Evolutionary conservation across 2,888 invertebrate genomes (phyloP).

Genomic region (Dryocosmus kuriphilus): DNA sequence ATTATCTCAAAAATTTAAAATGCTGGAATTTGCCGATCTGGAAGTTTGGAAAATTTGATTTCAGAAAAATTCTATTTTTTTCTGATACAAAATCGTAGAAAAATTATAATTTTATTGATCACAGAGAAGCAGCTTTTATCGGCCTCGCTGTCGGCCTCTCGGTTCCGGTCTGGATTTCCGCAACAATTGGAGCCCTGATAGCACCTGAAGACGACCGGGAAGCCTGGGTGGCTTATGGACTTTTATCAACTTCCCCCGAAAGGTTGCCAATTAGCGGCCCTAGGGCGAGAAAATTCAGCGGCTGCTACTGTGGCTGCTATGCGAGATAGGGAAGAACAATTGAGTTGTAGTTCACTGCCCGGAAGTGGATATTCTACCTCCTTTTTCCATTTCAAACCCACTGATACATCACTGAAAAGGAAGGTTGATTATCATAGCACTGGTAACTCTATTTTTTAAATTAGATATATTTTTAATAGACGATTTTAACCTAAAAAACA

Average conservation of each 20-base stretch:
- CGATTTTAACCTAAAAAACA: too few species aligned
- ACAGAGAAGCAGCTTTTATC: conserved; percentile 95
- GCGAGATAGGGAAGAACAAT: conserved; percentile 87
- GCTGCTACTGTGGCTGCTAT: conserved; percentile 74
- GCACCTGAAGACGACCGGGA: conserved; percentile 87
- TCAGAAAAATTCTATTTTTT: too few species aligned
- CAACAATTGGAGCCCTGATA: conserved; percentile 80
- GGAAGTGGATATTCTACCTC: conserved; percentile 93
- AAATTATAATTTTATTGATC: too few species aligned
- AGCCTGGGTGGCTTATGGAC: conserved; percentile 93
- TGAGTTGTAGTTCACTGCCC: conserved; percentile 87
- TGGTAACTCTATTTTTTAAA: conserved; percentile 59
- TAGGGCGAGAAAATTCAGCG: conserved; percentile 86
- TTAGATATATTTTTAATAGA: neutral
- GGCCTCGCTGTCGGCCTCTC: conserved; percentile 92
- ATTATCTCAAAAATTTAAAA: too few species aligned
- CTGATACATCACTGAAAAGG: conserved; percentile 86
- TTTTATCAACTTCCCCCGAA: conserved; percentile 92
- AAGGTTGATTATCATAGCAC: conserved; percentile 78
- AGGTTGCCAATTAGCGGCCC: conserved; percentile 93
- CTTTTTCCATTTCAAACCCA: conserved; percentile 95
- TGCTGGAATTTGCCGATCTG: too few species aligned
- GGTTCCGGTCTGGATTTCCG: conserved; percentile 93
- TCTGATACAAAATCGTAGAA: too few species aligned
- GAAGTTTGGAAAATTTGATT: too few species aligned